A percentile compares a stretch with the other conserved stretches of the same genome.
These are phyloP conservation scores for Nebria salina DNA, from an alignment of 2,888 invertebrate species.

Conservation along the genomic window DNA sequence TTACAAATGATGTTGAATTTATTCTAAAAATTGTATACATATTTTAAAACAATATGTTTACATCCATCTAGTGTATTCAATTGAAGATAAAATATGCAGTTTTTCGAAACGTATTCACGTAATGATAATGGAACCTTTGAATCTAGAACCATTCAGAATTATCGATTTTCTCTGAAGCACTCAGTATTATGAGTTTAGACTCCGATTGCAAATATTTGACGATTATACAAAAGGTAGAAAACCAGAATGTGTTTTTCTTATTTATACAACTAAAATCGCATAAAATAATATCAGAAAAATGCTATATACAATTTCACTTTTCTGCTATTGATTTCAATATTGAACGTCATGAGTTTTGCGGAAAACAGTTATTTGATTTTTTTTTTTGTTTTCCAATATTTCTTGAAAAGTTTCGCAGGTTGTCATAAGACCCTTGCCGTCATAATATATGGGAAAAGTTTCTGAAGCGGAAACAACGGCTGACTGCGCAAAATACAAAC, in stretches of 20 bases:
- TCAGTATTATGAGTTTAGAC: slow-evolving; percentile 5
- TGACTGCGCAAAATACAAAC: slow-evolving; percentile 36
- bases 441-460: slow-evolving; percentile 39
- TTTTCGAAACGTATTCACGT: no score
- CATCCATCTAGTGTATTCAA: no score
- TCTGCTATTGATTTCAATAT: not conserved
- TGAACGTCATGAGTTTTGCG: not conserved
- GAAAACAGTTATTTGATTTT: not conserved
- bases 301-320: no score
- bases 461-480: slow-evolving; percentile 10
- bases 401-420: slow-evolving; percentile 31
- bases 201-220: slow-evolving; percentile 3
- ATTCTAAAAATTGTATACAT: no score
- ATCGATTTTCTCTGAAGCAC: slow-evolving; percentile 2
- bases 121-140: no score
- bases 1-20: no score
- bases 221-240: not conserved
- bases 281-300: no score
- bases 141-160: not conserved
- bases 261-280: no score
- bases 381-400: slow-evolving; percentile 13
- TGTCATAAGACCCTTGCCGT: slow-evolving; percentile 16
- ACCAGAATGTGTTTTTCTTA: no score
- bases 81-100: no score
- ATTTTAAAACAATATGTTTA: no score